Conservation (phyloP, 2,888 invertebrate species). For the Monoplex corrugatus region DNA sequence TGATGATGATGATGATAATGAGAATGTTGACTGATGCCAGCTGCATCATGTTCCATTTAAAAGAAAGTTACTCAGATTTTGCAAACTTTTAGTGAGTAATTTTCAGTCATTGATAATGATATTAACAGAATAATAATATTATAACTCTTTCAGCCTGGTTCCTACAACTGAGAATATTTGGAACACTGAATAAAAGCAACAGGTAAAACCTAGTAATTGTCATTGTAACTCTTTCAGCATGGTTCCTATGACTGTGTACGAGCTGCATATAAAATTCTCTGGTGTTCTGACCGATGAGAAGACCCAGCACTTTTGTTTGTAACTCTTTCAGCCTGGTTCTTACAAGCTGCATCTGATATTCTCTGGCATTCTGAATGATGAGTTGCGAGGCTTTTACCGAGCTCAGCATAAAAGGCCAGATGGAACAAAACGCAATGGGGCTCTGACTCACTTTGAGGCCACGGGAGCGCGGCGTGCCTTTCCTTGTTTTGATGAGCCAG, state of each 20-base stretch:
- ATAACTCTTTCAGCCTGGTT: background rate
- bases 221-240: background rate
- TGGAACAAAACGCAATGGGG: conserved; percentile 91
- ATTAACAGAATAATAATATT: too few species aligned
- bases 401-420: conserved; percentile 89
- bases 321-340: conserved; percentile 69
- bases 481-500: conserved; percentile 96
- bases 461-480: conserved; percentile 90
- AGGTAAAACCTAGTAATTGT: background rate
- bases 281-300: too few species aligned
- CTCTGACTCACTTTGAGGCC: conserved; percentile 89
- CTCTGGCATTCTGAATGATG: conserved; percentile 92
- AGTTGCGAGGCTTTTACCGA: conserved; percentile 96
- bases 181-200: background rate
- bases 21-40: too few species aligned
- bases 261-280: background rate
- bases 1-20: too few species aligned
- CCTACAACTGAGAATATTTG: background rate
- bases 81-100: too few species aligned
- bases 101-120: too few species aligned
- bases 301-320: background rate
- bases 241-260: too few species aligned
- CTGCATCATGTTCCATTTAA: too few species aligned
- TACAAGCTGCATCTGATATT: conserved; percentile 87
- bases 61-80: too few species aligned